phyloP scores from a whole-genome alignment of 2,888 invertebrate genomes.

The Clitarchus hookeri region DNA sequence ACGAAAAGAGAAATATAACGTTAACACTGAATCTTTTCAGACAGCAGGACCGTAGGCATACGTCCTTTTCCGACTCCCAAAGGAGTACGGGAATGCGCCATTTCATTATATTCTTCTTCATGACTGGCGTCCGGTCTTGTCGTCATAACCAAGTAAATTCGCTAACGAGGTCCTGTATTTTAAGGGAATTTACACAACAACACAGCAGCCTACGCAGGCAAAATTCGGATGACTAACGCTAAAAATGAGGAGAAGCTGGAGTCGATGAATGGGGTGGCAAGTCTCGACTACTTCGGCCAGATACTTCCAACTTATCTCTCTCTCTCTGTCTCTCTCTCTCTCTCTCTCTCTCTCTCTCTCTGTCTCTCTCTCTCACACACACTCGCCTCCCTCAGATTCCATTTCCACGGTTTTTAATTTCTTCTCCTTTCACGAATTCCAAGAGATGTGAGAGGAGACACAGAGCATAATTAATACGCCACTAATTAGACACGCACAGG shows the following conservation, averaged over 20 bases:
- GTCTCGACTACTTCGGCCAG: background rate
- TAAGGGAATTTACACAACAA: background rate
- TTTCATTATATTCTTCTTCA: constrained; percentile 8
- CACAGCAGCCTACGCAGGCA: background rate
- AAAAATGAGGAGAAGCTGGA: background rate
- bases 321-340: background rate
- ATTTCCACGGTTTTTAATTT: background rate
- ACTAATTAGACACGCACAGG: background rate
- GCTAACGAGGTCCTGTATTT: constrained; percentile 7
- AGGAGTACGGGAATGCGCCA: background rate
- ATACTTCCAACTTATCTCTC: background rate
- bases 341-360: background rate
- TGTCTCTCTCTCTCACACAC: background rate
- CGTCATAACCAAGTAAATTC: background rate
- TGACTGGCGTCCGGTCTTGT: background rate
- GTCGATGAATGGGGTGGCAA: background rate
- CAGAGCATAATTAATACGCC: background rate
- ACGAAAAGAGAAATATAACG: background rate
- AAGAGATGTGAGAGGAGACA: background rate
- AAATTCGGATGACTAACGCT: background rate
- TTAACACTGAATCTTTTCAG: background rate
- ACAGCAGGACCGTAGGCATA: no score
- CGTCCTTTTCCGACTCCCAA: background rate
- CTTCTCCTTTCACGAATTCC: background rate
- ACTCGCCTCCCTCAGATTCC: background rate